Percentiles rank a stretch among this genome's conserved stretches.
These are phyloP conservation scores for Apeira syringaria DNA, from an alignment of 2,888 invertebrate species.

Conservation along the genomic window DNA sequence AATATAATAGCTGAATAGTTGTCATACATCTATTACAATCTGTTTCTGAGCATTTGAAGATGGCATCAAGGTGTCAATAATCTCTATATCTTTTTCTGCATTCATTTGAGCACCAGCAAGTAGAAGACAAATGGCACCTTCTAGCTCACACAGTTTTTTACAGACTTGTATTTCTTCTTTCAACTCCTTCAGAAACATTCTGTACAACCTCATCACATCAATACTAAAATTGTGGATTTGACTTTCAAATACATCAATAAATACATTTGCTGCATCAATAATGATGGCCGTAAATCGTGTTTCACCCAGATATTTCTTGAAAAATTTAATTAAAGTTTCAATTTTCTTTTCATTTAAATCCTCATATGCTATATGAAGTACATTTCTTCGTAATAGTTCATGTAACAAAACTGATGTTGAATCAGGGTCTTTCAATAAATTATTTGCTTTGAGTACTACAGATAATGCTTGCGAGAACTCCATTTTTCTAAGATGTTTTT, in stretches of 20 bases:
- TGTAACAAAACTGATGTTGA: slow-evolving; percentile 91
- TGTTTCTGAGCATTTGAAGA: slow-evolving; percentile 79
- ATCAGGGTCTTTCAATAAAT: slow-evolving; percentile 88
- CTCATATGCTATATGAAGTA: slow-evolving; percentile 89
- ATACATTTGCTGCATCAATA: slow-evolving; percentile 88
- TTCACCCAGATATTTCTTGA: slow-evolving; percentile 89
- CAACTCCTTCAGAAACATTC: slow-evolving; percentile 84
- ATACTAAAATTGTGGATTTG: slow-evolving; percentile 85
- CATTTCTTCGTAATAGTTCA: slow-evolving; percentile 93
- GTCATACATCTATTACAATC: slow-evolving; percentile 82
- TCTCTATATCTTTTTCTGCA: slow-evolving; percentile 57
- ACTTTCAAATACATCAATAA: slow-evolving; percentile 90
- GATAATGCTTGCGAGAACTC: slow-evolving; percentile 92
- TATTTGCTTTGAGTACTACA: slow-evolving; percentile 84
- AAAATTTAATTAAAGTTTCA: slow-evolving; percentile 87
- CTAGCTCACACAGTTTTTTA: slow-evolving; percentile 85
- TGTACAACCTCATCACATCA: slow-evolving; percentile 84
- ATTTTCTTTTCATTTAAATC: slow-evolving; percentile 88
- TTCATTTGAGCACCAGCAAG: slow-evolving; percentile 84
- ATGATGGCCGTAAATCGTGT: slow-evolving; percentile 89
- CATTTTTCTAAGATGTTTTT: slow-evolving; percentile 90
- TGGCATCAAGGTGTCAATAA: slow-evolving; percentile 55
- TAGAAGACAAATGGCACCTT: slow-evolving; percentile 88
- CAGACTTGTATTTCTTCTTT: slow-evolving; percentile 88
- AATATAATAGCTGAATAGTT: no score